Conservation (phyloP, 2,113 vertebrate species). For the Festucalex cinctus region DNA sequence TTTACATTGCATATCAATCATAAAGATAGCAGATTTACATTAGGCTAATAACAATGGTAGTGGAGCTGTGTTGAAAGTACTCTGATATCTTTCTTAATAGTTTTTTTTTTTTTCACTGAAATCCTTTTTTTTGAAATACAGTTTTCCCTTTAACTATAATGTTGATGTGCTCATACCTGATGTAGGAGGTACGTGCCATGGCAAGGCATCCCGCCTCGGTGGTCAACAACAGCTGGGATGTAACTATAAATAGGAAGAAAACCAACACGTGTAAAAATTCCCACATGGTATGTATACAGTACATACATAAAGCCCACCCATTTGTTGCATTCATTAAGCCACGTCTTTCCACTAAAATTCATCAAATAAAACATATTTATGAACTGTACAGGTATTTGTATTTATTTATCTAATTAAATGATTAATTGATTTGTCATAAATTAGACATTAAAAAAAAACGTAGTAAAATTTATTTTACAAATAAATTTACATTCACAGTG, state of each 20-base stretch:
- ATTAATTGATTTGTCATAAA: too few relatives aligned
- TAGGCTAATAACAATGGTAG: neutral
- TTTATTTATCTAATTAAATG: neutral
- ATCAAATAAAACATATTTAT: neutral
- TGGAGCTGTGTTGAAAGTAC: neutral
- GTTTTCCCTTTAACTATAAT: neutral
- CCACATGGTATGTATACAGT: neutral
- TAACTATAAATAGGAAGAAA: constrained; percentile 75
- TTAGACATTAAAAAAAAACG: neutral
- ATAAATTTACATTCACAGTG: neutral
- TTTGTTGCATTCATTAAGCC: too few relatives aligned
- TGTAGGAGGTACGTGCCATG: constrained; percentile 93
- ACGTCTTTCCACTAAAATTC: too few relatives aligned
- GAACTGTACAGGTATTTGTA: neutral
- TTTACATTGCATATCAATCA: neutral
- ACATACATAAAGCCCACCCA: too few relatives aligned
- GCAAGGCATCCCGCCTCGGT: constrained; percentile 92
- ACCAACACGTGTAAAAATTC: neutral
- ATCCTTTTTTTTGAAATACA: too few relatives aligned
- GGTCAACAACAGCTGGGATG: constrained; percentile 93
- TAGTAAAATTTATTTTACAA: neutral
- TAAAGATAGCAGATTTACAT: neutral
- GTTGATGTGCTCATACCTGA: constrained; percentile 75
- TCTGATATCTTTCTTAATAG: too few relatives aligned
- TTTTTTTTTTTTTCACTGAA: too few relatives aligned